Evolutionary conservation across 64 coral and sea anemone genomes (phyloP), one percentile per base, ranked within the genome.

Genomic region (Dendrophyllia cribrosa): DNA sequence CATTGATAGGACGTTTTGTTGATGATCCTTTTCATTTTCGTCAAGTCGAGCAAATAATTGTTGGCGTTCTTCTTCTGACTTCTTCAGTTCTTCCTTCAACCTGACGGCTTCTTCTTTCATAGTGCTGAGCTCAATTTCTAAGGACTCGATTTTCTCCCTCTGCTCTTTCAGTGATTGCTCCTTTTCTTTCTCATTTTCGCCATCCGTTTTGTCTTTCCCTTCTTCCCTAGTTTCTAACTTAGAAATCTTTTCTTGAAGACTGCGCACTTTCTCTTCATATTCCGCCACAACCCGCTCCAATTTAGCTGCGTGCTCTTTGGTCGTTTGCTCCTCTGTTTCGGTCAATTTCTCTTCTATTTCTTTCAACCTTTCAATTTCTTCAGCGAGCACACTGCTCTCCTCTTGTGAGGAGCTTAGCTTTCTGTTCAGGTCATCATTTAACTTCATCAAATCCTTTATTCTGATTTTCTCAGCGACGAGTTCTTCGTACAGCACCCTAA

Each of bases 401-500:
- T 84, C 88, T 88, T 97, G 88, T 23, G 87, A 55, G 15, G 77
- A 77, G n/a, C 76, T 94, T 11, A 97, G 19, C 19, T 97, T 90
- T 9, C 71, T 80, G 52, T 82, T 91, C 7, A 97, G 59, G 34
- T 94, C 92, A 15, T 97, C 86, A 56, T 93, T 97, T 59, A 77
- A 72, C 26, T 91, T 83, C 34, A 91, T 70, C 61, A 83, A 78
- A 15, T 94, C 92, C 53, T 97, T 97, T 13, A 85, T 93, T 25
- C 88, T 89, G 34, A 55, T 75, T 52, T 92, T 94, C 86, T 97
- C 95, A 19, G 95, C 66, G 20, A 97, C 95, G 17, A 97, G 87
- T 26, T 97, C 95, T 67, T 97, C 95, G 75, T 97, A 97, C 43
- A 97, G 79, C 56, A 97, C 75, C 74, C 95, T 75, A 75, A 97